phyloP scores from a whole-genome alignment of 2,113 vertebrate genomes.

The Callopanchax toddi region DNA sequence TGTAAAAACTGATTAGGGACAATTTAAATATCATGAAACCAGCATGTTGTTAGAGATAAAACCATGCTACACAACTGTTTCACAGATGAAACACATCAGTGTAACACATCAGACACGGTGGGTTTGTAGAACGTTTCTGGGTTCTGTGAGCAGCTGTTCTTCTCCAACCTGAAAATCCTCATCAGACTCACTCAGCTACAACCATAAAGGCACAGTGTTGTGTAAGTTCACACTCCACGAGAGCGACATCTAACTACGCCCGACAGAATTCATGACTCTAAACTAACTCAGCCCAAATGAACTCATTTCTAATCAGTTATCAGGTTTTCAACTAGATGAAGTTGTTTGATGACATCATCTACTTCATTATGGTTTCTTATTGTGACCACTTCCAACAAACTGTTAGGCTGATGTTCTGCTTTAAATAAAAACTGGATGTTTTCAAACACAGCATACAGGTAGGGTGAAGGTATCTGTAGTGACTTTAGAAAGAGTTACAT shows the following conservation, averaged over 20 bases:
- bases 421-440: too few species aligned
- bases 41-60: background rate
- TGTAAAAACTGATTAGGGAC: background rate
- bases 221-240: background rate
- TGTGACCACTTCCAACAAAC: too few species aligned
- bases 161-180: background rate
- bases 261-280: background rate
- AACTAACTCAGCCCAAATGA: background rate
- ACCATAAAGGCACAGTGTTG: background rate
- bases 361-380: too few species aligned
- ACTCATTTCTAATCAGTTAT: background rate
- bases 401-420: too few species aligned
- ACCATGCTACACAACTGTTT: background rate
- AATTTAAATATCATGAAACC: background rate
- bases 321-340: too few species aligned
- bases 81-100: background rate
- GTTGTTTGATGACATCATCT: too few species aligned
- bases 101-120: background rate
- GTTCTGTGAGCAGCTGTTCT: background rate
- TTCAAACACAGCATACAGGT: too few species aligned
- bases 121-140: too few species aligned
- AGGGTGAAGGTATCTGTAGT: too few species aligned
- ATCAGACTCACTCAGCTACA: background rate
- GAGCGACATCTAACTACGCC: background rate
- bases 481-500: too few species aligned